A percentile compares a stretch with the other conserved stretches of the same genome.
These are phyloP conservation scores for Charaxes varanes DNA, from an alignment of 1,140 invertebrate species.

Conservation along the genomic window DNA sequence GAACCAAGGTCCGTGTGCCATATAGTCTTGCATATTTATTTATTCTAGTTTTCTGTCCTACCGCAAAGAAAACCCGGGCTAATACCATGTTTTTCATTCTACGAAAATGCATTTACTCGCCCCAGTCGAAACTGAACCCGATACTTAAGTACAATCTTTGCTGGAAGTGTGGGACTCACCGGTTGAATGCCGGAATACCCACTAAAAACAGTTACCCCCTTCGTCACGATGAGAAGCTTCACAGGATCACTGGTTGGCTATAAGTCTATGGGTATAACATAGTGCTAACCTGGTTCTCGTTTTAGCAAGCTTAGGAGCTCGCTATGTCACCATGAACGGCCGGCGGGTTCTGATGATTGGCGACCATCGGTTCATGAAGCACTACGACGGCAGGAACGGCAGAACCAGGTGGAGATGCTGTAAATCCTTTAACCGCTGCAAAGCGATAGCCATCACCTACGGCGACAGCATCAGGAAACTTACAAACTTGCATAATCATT, in stretches of 20 bases:
- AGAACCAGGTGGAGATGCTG: conserved; percentile 49
- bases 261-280: background rate
- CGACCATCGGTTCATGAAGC: conserved; percentile 40
- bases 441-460: conserved; percentile 48
- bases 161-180: too few relatives aligned
- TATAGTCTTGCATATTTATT: too few relatives aligned
- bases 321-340: conserved; percentile 30
- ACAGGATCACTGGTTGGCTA: background rate
- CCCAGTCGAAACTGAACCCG: too few relatives aligned
- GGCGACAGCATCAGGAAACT: conserved; percentile 38
- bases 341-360: conserved; percentile 39
- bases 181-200: too few relatives aligned
- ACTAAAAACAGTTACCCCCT: too few relatives aligned
- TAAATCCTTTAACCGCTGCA: conserved; percentile 42
- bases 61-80: too few relatives aligned
- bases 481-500: conserved; percentile 49
- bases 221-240: background rate
- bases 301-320: conserved; percentile 17
- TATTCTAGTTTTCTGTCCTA: too few relatives aligned
- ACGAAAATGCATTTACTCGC: too few relatives aligned
- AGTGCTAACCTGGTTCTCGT: conserved; percentile 6
- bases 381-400: conserved; percentile 38
- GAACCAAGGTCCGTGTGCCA: too few relatives aligned
- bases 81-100: too few relatives aligned
- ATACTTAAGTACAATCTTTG: too few relatives aligned